These are phyloP conservation scores for Conger conger DNA, from an alignment of 2,113 vertebrate species.

Conservation along the genomic window DNA sequence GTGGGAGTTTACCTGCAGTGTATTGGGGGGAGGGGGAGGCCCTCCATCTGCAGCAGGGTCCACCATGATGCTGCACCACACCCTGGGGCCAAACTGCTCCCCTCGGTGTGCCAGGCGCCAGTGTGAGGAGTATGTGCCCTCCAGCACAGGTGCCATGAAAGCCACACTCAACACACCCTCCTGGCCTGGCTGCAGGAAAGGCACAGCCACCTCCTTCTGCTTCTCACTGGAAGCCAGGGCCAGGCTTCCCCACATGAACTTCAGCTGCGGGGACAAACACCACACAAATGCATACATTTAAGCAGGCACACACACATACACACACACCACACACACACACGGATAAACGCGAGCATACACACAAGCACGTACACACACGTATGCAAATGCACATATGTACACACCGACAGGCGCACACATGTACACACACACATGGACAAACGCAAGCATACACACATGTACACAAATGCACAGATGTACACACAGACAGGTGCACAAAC, in stretches of 20 bases:
- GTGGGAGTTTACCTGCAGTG: neutral
- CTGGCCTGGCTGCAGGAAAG: conserved; percentile 84
- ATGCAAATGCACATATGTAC: no score
- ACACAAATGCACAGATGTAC: no score
- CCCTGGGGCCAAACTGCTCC: conserved; percentile 91
- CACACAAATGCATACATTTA: no score
- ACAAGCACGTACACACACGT: no score
- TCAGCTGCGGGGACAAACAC: conserved; percentile 84
- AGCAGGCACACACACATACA: no score
- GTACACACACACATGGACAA: no score
- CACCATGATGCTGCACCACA: conserved; percentile 98
- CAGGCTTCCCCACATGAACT: conserved; percentile 98
- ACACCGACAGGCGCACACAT: no score
- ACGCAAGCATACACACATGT: no score
- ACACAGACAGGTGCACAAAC: no score
- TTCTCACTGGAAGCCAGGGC: conserved; percentile 78
- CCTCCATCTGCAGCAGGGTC: conserved; percentile 55
- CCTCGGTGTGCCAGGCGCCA: conserved; percentile 95
- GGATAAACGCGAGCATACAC: no score
- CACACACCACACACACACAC: no score
- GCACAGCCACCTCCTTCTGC: conserved; percentile 85
- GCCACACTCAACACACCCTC: conserved; percentile 93
- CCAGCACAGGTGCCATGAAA: conserved; percentile 85
- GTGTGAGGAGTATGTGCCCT: conserved; percentile 96
- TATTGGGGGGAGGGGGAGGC: neutral